Evolutionary conservation across 2,797 vertebrate genomes (phyloP).

Genomic region (Rhinogobio ventralis): DNA sequence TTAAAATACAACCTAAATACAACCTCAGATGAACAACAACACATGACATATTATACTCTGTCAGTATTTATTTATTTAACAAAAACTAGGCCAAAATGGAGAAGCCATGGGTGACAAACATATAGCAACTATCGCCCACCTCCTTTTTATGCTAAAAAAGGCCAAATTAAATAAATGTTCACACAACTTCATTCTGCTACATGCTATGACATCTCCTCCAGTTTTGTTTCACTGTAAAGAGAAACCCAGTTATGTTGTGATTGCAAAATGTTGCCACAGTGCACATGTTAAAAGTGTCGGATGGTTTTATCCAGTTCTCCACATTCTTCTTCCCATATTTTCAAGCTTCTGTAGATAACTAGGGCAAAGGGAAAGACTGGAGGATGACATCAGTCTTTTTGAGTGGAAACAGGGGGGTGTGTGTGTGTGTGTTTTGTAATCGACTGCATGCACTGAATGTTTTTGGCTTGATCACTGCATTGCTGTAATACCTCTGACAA

Average conservation of each 20-base stretch:
- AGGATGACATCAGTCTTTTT: slow-evolving; percentile 61
- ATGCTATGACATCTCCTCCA: neutral
- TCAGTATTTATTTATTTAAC: no score
- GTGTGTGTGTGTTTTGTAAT: slow-evolving; percentile 36
- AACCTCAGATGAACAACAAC: no score
- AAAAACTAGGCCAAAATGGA: no score
- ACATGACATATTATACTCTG: no score
- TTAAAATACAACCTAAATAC: no score
- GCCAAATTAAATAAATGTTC: neutral
- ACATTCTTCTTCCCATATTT: slow-evolving; percentile 37
- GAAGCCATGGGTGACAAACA: no score
- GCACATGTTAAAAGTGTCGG: neutral
- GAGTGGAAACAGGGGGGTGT: slow-evolving; percentile 28
- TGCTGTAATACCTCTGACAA: slow-evolving; percentile 9
- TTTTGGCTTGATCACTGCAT: slow-evolving; percentile 37
- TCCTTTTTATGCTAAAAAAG: neutral
- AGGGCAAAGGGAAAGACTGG: slow-evolving; percentile 51
- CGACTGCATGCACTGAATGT: slow-evolving; percentile 49
- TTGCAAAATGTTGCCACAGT: neutral
- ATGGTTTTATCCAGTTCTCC: slow-evolving; percentile 12
- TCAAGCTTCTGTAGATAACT: slow-evolving; percentile 46
- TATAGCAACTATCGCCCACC: neutral
- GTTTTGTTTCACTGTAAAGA: neutral
- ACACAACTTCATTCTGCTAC: neutral
- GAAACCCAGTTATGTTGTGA: neutral